phyloP scores from a whole-genome alignment of 2,113 vertebrate species.

The Eulemur rufifrons region DNA sequence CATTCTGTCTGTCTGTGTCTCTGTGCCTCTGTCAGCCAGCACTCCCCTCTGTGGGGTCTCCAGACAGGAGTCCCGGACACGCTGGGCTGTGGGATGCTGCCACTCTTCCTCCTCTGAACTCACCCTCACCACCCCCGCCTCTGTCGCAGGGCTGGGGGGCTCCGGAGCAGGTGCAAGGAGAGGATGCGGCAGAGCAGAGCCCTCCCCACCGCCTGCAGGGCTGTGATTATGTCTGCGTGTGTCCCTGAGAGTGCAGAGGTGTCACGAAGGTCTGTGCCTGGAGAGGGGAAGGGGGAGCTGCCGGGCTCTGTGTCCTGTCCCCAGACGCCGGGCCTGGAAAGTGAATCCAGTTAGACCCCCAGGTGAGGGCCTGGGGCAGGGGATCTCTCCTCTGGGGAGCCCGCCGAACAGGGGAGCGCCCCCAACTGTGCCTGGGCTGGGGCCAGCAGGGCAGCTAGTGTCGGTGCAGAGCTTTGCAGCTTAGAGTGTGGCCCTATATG shows the following conservation, averaged over 20 bases:
- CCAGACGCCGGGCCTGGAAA: background rate
- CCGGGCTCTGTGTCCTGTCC: background rate
- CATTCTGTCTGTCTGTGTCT: background rate
- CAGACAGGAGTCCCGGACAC: background rate
- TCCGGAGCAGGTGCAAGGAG: background rate
- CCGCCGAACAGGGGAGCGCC: background rate
- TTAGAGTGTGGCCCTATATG: background rate
- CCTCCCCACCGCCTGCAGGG: background rate
- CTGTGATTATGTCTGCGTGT: background rate
- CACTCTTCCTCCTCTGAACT: background rate
- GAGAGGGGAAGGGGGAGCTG: background rate
- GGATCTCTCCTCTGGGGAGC: background rate
- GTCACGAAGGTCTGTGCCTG: background rate
- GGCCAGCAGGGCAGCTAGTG: fast-evolving
- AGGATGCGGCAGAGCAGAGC: background rate
- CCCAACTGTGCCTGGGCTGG: background rate
- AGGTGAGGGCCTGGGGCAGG: background rate
- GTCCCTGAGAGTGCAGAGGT: background rate
- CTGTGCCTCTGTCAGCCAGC: background rate
- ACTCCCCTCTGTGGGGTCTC: background rate
- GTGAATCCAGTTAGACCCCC: background rate
- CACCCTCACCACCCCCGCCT: background rate
- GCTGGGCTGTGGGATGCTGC: background rate
- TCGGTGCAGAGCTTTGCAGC: background rate
- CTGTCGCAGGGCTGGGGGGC: background rate